These are phyloP conservation scores for Dicrostonyx torquatus DNA, from an alignment of 2,797 vertebrate genomes.

Conservation along the genomic window DNA sequence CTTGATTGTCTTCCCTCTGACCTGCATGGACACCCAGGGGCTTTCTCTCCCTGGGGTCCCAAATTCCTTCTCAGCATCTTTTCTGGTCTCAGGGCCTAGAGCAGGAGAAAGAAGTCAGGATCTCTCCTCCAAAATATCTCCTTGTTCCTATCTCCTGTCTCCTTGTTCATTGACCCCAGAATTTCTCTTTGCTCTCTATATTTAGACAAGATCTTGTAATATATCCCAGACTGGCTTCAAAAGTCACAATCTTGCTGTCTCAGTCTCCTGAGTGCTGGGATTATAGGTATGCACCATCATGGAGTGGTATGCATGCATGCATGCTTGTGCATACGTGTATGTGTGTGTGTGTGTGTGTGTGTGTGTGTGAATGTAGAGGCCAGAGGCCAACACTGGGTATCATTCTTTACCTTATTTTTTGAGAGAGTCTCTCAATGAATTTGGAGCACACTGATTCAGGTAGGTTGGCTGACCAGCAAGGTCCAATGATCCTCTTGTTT, in stretches of 20 bases:
- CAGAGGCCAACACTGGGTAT: neutral
- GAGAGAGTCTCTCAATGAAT: neutral
- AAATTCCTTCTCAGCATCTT: too few species aligned
- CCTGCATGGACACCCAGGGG: neutral
- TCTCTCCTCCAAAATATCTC: neutral
- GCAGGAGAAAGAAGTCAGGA: neutral
- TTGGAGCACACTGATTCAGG: neutral
- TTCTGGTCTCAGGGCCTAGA: neutral
- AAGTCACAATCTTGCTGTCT: neutral
- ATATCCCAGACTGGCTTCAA: neutral
- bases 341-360: too few species aligned
- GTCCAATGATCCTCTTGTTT: too few species aligned
- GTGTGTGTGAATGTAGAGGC: neutral
- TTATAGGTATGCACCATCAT: neutral
- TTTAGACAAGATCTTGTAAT: neutral
- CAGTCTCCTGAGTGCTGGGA: neutral
- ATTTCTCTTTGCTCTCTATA: neutral
- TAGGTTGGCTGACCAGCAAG: neutral
- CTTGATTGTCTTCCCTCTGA: neutral
- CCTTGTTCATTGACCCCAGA: neutral
- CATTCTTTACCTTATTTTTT: neutral
- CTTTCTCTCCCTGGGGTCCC: neutral
- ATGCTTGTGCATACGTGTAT: neutral
- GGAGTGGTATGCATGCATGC: too few species aligned
- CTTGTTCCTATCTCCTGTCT: too few species aligned